Evolutionary conservation across 1,140 invertebrate species (phyloP).

Genomic region (Ganaspis sp.): DNA sequence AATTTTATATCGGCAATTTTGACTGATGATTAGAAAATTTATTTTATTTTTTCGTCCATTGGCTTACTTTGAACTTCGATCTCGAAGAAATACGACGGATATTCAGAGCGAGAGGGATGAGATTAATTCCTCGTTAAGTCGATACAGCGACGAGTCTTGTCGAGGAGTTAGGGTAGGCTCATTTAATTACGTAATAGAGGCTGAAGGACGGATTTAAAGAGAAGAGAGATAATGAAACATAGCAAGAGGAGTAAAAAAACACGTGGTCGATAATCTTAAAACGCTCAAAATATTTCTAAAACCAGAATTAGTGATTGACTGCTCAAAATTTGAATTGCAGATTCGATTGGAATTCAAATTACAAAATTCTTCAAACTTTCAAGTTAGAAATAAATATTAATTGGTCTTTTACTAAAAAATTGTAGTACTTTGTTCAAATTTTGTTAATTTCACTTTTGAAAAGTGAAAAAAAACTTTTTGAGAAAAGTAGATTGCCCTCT

Average conservation of each 20-base stretch:
- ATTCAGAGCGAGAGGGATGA: neutral
- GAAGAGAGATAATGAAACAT: neutral
- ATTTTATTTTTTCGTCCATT: too few relatives aligned
- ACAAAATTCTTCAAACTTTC: too few relatives aligned
- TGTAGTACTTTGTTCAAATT: too few relatives aligned
- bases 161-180: neutral
- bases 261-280: neutral
- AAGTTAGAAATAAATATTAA: too few relatives aligned
- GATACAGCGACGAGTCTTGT: neutral
- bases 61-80: neutral
- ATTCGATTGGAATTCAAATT: too few relatives aligned
- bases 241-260: neutral
- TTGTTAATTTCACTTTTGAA: too few relatives aligned
- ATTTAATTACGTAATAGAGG: constrained; percentile 7
- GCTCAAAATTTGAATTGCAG: too few relatives aligned
- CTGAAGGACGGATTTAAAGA: neutral
- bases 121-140: constrained; percentile 14
- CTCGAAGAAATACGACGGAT: neutral
- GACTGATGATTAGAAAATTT: too few relatives aligned
- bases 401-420: too few relatives aligned
- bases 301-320: too few relatives aligned
- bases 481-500: neutral
- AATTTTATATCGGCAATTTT: too few relatives aligned
- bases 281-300: too few relatives aligned
- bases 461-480: neutral